Evolutionary conservation across 2,797 vertebrate genomes (phyloP), one percentile per base, ranked within the genome.

Genomic region (Carapus acus): DNA sequence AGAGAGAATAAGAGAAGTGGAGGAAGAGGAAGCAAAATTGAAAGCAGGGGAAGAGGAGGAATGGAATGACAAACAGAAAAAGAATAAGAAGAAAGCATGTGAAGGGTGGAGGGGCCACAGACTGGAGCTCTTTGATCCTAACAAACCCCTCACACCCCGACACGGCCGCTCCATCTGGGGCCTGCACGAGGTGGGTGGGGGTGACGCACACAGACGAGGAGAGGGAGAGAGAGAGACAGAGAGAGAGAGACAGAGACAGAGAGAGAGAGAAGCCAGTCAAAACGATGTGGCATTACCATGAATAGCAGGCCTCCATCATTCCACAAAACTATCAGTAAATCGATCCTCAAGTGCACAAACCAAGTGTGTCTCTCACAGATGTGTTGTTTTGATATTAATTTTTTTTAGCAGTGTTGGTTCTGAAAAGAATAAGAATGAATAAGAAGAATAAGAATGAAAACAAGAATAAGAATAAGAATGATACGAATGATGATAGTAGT

Each of bases 71-170:
- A 78, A 77, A 84, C 73, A 66, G 73, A 71, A 74, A 82, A 69
- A 83, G 77, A 82, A 70, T 73, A 73, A 82, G 85, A 85, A 80
- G 84, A 84, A 85, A 84, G 78, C 73, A 74, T 82, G 82, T 79
- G 80, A 83, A 81, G 78, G 81, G 80, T 83, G 83, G 82, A 81
- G 76, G 78, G 80, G 76, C 71, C 77, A 73, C 79, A 77, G 80
- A 86, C 77, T 83, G 79, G 75, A 85, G 80, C 81, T 81, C 80
- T 84, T 84, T 84, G 82, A 86, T 84, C 81, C 80, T 78, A 81
- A 84, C 82, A 84, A 84, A 84, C 82, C 77, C 73, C 75, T 83
- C 84, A 79, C 77, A 80, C 78, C 84, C 82, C 81, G 81, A 86
- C 84, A 86, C 84, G 76, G 77, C 67, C 77, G 74, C 75, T 76